Evolutionary conservation across 1,140 invertebrate species (phyloP).

Genomic region (Medauroidea extradentata): DNA sequence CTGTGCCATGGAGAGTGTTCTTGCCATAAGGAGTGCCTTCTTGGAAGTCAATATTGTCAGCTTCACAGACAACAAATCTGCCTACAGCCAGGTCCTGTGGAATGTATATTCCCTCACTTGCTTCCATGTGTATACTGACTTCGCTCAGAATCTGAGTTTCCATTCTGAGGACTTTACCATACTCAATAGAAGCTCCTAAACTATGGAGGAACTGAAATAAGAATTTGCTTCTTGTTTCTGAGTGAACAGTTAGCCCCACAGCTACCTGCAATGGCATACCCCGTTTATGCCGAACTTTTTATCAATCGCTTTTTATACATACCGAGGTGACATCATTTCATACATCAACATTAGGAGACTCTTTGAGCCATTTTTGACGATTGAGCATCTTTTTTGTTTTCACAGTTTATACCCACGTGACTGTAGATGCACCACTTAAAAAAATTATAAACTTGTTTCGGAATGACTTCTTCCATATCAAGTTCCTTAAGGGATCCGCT

Average conservation of each 20-base stretch:
- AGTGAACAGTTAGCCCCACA: no score
- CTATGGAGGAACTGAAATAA: neutral
- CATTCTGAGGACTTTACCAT: conserved; percentile 3
- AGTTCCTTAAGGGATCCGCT: no score
- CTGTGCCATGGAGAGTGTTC: conserved; percentile 13
- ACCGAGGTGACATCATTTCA: no score
- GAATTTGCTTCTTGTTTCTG: neutral
- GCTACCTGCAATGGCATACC: conserved; percentile 8
- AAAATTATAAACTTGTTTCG: no score
- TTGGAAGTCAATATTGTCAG: conserved; percentile 39
- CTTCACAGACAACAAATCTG: conserved; percentile 26
- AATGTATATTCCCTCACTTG: no score
- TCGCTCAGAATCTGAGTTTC: conserved; percentile 7
- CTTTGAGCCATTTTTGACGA: no score
- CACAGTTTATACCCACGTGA: no score
- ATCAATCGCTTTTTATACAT: neutral
- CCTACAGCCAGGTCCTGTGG: neutral
- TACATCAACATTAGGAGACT: no score
- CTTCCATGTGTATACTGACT: no score
- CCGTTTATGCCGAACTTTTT: neutral
- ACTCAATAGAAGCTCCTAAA: conserved; percentile 11
- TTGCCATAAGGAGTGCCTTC: conserved; percentile 30
- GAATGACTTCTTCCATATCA: no score
- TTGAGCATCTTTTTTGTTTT: no score
- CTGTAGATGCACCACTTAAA: no score